phyloP scores from a whole-genome alignment of 2,797 vertebrate species.

The Paedocypris micromegethes region DNA sequence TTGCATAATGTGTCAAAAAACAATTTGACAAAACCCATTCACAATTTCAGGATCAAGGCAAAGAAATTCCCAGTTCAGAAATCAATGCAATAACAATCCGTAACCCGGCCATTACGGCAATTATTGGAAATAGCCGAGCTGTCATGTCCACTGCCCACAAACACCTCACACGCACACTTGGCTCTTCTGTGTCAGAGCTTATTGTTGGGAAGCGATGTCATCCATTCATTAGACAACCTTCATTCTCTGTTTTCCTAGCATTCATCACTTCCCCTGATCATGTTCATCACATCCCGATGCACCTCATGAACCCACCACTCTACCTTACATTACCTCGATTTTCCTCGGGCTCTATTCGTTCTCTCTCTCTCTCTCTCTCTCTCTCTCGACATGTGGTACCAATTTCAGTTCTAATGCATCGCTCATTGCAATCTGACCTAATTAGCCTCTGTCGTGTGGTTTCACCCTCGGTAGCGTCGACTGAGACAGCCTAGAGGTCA shows the following conservation, averaged over 20 bases:
- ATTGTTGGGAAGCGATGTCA: slow-evolving; percentile 33
- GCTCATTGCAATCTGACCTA: slow-evolving; percentile 63
- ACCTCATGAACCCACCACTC: slow-evolving; percentile 1
- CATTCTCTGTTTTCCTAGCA: slow-evolving; percentile 14
- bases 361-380: slow-evolving; percentile 18
- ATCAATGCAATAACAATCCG: slow-evolving; percentile 47
- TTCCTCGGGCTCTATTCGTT: slow-evolving; percentile 21
- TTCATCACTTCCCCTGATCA: slow-evolving; percentile 21
- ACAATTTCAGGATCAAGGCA: slow-evolving; percentile 24
- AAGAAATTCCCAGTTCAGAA: slow-evolving; percentile 50
- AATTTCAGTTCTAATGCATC: slow-evolving; percentile 64
- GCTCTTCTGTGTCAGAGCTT: slow-evolving; percentile 33
- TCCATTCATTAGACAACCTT: slow-evolving; percentile 17
- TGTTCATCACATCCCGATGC: slow-evolving; percentile 44
- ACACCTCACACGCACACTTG: slow-evolving; percentile 36
- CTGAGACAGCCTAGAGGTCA: slow-evolving; percentile 58
- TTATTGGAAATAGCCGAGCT: slow-evolving; percentile 67
- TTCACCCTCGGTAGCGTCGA: slow-evolving; percentile 54
- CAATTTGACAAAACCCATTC: neutral
- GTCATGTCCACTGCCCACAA: slow-evolving; percentile 49
- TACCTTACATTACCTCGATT: slow-evolving; percentile 13
- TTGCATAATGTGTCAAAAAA: neutral
- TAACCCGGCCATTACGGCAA: slow-evolving; percentile 65
- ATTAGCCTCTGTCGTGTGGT: slow-evolving; percentile 64
- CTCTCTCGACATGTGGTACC: slow-evolving; percentile 58